These are phyloP conservation scores for Clivina fossor DNA, from an alignment of 2,888 invertebrate genomes.

Conservation along the genomic window DNA sequence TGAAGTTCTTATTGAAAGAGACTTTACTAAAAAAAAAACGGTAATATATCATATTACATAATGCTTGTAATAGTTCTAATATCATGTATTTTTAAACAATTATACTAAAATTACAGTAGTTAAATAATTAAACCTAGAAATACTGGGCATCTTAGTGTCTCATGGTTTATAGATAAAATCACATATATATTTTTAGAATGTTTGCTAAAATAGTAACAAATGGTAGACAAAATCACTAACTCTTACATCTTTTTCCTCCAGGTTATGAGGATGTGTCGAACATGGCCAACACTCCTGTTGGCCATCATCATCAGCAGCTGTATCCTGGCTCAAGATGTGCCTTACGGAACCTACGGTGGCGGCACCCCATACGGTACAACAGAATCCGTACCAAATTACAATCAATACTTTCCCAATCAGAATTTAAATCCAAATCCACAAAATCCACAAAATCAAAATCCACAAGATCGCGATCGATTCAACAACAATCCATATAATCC, in stretches of 20 bases:
- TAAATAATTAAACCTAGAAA: no score
- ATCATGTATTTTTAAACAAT: no score
- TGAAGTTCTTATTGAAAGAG: no score
- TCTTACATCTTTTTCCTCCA: slow-evolving; percentile 1
- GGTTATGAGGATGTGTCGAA: slow-evolving; percentile 24
- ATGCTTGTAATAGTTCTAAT: no score
- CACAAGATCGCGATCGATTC: neutral
- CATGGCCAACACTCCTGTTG: slow-evolving; percentile 40
- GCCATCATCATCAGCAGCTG: slow-evolving; percentile 40
- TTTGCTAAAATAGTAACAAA: neutral
- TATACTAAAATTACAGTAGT: no score
- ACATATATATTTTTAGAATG: no score
- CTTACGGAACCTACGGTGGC: slow-evolving; percentile 35
- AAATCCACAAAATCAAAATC: neutral
- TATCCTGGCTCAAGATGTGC: slow-evolving; percentile 45
- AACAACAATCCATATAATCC: neutral
- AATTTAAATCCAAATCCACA: neutral
- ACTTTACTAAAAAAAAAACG: no score
- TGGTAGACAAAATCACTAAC: slow-evolving; percentile 6
- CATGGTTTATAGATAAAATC: no score
- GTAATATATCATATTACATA: no score
- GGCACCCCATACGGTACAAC: slow-evolving; percentile 36
- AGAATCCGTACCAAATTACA: no score
- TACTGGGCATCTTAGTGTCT: no score
- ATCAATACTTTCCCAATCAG: no score